phyloP scores from a whole-genome alignment of 2,113 vertebrate species.

The Gallinago jamesoni region DNA sequence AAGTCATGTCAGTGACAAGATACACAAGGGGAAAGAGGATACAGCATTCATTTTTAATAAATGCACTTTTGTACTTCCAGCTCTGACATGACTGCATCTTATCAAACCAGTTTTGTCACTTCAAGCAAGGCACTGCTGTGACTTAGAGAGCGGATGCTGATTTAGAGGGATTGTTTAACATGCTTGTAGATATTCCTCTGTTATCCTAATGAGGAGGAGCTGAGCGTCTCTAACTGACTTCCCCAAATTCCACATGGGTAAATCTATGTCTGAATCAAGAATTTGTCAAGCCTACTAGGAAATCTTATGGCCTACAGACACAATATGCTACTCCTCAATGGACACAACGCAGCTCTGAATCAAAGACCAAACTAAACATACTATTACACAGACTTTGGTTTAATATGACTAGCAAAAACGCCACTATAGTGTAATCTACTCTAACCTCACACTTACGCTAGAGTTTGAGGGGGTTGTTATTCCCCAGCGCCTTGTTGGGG shows the following conservation, averaged over 20 bases:
- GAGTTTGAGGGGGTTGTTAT: not conserved
- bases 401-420: not conserved
- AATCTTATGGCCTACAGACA: not conserved
- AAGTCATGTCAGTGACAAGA: slow-evolving; percentile 37
- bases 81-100: not conserved
- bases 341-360: not conserved
- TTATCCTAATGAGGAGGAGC: not conserved
- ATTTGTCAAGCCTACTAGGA: not conserved
- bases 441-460: not conserved
- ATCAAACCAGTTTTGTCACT: not conserved
- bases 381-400: not conserved
- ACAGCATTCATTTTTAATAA: slow-evolving; percentile 41
- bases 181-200: not conserved
- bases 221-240: not conserved
- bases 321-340: not conserved
- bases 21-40: not conserved
- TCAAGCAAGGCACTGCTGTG: not conserved
- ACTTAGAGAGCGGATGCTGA: not conserved
- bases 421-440: not conserved
- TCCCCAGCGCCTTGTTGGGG: not conserved
- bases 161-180: not conserved
- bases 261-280: not conserved
- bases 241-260: not conserved
- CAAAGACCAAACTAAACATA: not conserved
- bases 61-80: slow-evolving; percentile 12